Conservation (phyloP, 2,113 vertebrate genomes). For the Macquaria ambigua region DNA sequence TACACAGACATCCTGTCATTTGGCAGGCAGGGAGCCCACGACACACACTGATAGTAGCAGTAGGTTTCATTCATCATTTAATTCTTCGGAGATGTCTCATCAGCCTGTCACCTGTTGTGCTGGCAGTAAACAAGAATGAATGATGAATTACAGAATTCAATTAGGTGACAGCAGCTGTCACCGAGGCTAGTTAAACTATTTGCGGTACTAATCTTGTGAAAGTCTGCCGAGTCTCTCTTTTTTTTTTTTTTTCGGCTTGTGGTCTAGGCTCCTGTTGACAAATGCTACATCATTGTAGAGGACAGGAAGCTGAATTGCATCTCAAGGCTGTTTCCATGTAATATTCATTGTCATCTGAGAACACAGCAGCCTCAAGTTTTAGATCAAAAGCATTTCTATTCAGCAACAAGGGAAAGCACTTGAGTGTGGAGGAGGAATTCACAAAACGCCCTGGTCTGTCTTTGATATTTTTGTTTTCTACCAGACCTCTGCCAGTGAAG, state of each 20-base stretch:
- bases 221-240: slow-evolving; percentile 19
- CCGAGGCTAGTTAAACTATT: slow-evolving; percentile 64
- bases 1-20: slow-evolving; percentile 36
- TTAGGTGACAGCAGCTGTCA: slow-evolving; percentile 73
- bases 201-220: slow-evolving; percentile 54
- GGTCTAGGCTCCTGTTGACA: slow-evolving; percentile 68
- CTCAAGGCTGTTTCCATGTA: slow-evolving; percentile 78
- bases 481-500: slow-evolving; percentile 60
- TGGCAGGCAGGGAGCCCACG: slow-evolving; percentile 15
- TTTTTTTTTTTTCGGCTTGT: slow-evolving; percentile 16
- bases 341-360: slow-evolving; percentile 82
- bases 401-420: slow-evolving; percentile 78
- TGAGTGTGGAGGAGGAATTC: slow-evolving; percentile 75
- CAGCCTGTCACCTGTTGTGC: slow-evolving; percentile 67
- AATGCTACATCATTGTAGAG: slow-evolving; percentile 62
- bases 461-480: slow-evolving; percentile 78
- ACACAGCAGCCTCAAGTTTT: slow-evolving; percentile 72
- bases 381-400: slow-evolving; percentile 82
- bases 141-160: slow-evolving; percentile 71
- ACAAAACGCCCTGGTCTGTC: slow-evolving; percentile 67
- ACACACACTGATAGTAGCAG: slow-evolving; percentile 40
- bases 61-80: slow-evolving; percentile 69
- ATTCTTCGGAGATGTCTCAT: slow-evolving; percentile 58
- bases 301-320: slow-evolving; percentile 61
- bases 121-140: slow-evolving; percentile 67